Evolutionary conservation across 2,113 vertebrate genomes (phyloP).

Genomic region (Hucho hucho): DNA sequence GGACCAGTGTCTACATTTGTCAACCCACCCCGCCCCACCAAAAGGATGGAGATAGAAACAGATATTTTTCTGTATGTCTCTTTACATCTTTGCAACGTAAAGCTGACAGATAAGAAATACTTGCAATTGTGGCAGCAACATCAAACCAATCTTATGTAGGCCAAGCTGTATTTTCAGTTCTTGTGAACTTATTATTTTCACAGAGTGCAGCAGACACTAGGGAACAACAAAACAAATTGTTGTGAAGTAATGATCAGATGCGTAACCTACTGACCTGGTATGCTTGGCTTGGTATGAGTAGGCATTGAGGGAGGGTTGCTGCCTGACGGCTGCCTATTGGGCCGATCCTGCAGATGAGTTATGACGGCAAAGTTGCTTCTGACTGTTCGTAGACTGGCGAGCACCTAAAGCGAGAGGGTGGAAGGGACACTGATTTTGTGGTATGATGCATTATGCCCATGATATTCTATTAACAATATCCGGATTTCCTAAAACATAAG

Average conservation of each 20-base stretch:
- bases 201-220: background rate
- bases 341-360: conserved; percentile 78
- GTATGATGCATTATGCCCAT: no score
- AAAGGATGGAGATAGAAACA: no score
- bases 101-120: no score
- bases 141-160: background rate
- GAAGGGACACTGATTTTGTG: background rate
- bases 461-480: no score
- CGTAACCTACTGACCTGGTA: conserved; percentile 73
- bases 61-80: no score
- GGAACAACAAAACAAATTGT: conserved; percentile 5
- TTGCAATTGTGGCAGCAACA: no score
- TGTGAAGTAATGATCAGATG: background rate
- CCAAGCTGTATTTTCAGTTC: background rate
- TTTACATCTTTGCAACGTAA: no score
- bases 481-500: no score
- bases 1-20: no score
- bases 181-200: no score
- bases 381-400: conserved; percentile 88
- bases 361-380: conserved; percentile 82
- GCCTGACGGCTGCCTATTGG: conserved; percentile 68
- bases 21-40: no score
- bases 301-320: conserved; percentile 67
- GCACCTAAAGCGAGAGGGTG: conserved; percentile 72
- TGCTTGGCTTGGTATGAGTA: conserved; percentile 63